Evolutionary conservation across 2,113 vertebrate species (phyloP), one percentile per base, ranked within the genome.

Genomic region (Lutjanus erythropterus): DNA sequence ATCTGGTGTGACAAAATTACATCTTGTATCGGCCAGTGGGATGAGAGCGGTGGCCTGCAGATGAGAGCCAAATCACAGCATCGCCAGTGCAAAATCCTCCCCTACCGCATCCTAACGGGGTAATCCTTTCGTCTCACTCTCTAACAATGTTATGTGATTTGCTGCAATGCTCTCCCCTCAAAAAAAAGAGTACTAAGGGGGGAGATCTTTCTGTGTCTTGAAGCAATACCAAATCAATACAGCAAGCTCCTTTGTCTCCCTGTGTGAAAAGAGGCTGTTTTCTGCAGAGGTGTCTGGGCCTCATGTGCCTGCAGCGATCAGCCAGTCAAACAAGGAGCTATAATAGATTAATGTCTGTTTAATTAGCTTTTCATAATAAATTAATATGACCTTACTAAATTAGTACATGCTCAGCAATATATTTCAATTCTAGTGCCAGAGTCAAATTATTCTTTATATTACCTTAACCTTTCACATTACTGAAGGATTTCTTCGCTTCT

Each of bases 191-290:
- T 50, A 75, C 58, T 56, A n/a, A 81, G 78, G 61, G 79, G 5
- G 35, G 64, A 80, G 77, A 76, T 89, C 64, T 65, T 52, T 56
- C 55, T 33, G 31, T 33, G 75, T 86, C 83, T 81, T 78, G 62
- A 72, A 76, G 92, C 90, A 16, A 90, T 90, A 55, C 14, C 4
- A 5, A 52, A 91, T 92, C 89, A 71, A 90, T 86, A 59, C 27
- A 35, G 70, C 9, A 44, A 71, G 70, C 59, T 81, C 52, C 56
- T 71, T 75, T 78, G 71, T 81, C 50, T 84, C 10, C 61, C 27
- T 23, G 69, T 77, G 76, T 85, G 83, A 84, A 56, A 52, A 72
- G 50, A 65, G 18, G 23, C 60, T 41, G 71, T 73, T 71, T 77
- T 68, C 56, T 66, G 49, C 74, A 72, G 42, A 65, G 12, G 27